Evolutionary conservation across 2,113 vertebrate genomes (phyloP).

Genomic region (Mustela nigripes): DNA sequence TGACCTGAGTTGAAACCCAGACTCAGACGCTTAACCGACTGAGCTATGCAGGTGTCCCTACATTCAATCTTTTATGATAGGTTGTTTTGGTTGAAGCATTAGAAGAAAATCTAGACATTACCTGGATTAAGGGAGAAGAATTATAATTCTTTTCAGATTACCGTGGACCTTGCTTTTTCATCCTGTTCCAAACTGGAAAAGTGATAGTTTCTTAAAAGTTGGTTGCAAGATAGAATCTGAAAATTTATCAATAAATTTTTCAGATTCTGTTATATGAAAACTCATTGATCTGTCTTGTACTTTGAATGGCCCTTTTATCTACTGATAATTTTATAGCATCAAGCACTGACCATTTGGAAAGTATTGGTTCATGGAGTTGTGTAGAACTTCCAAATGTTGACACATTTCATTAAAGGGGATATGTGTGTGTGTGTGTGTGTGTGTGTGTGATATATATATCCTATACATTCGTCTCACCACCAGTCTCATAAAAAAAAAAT

Average conservation of each 20-base stretch:
- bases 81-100: constrained; percentile 1
- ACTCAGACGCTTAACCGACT: background rate
- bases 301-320: constrained; percentile 43
- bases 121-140: background rate
- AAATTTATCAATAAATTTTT: constrained; percentile 6
- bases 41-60: background rate
- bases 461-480: background rate
- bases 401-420: constrained; percentile 39
- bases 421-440: background rate
- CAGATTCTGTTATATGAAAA: constrained; percentile 6
- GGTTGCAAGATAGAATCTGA: background rate
- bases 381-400: constrained; percentile 37
- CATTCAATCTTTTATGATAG: constrained; percentile 5
- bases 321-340: background rate
- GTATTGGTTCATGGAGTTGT: constrained; percentile 36
- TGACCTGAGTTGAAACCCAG: background rate
- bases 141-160: background rate
- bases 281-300: background rate
- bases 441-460: background rate
- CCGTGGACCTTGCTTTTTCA: background rate
- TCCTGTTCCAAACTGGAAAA: background rate
- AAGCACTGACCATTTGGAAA: constrained; percentile 23
- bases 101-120: background rate
- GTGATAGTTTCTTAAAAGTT: background rate
- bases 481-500: background rate